These are phyloP conservation scores for Diglossa brunneiventris DNA, from an alignment of 2,113 vertebrate species.

Conservation along the genomic window DNA sequence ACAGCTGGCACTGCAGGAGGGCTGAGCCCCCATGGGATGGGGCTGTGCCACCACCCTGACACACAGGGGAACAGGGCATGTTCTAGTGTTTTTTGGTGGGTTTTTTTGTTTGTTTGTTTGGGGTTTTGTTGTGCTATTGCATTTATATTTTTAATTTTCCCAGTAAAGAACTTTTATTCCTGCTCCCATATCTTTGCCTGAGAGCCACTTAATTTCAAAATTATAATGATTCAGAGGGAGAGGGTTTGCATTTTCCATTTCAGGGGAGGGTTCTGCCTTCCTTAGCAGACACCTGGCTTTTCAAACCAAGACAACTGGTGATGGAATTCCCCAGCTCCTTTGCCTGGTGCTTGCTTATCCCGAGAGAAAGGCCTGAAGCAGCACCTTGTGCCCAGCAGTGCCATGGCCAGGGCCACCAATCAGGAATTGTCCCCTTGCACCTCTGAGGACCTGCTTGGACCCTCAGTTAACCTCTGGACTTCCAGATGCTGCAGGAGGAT, in stretches of 20 bases:
- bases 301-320: background rate
- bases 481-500: background rate
- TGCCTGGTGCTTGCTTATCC: background rate
- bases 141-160: background rate
- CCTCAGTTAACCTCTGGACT: conserved; percentile 20
- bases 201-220: background rate
- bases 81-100: no score
- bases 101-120: background rate
- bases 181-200: background rate
- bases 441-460: background rate
- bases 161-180: background rate
- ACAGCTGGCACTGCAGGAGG: no score
- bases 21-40: no score
- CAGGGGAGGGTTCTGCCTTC: background rate
- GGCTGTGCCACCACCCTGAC: no score
- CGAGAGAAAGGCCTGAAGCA: background rate
- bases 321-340: background rate
- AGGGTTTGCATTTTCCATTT: background rate
- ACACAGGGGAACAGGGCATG: rapidly evolving
- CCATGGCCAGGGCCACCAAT: background rate
- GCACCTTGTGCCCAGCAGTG: background rate
- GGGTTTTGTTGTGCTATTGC: background rate
- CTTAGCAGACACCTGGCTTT: background rate
- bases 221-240: background rate
- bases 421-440: background rate